These are phyloP conservation scores for Cavia aperea DNA, from an alignment of 2,113 vertebrate species.

Conservation along the genomic window DNA sequence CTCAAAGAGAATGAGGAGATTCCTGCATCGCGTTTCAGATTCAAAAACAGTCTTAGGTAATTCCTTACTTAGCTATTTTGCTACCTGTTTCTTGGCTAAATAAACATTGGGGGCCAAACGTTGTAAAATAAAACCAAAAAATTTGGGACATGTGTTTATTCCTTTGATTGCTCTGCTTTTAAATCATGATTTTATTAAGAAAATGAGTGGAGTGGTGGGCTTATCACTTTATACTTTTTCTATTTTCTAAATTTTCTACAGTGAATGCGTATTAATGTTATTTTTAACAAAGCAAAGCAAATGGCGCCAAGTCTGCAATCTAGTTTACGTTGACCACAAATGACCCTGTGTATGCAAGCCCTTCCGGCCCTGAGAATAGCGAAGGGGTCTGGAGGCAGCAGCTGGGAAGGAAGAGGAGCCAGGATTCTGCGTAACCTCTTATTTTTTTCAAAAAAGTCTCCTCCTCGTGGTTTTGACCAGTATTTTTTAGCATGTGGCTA, in stretches of 20 bases:
- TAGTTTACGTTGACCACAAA: constrained; percentile 63
- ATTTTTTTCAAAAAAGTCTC: constrained; percentile 57
- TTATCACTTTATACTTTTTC: neutral
- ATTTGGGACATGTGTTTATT: neutral
- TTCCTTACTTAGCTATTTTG: constrained; percentile 19
- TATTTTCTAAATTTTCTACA: constrained; percentile 42
- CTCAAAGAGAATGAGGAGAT: neutral
- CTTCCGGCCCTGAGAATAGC: constrained; percentile 43
- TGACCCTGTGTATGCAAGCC: constrained; percentile 42
- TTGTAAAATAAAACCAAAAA: constrained; percentile 9
- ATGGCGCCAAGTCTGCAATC: constrained; percentile 40
- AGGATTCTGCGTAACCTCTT: constrained; percentile 47
- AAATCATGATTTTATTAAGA: neutral
- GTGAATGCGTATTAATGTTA: constrained; percentile 59
- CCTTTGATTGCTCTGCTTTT: constrained; percentile 25
- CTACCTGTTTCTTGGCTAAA: constrained; percentile 23
- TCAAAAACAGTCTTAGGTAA: neutral
- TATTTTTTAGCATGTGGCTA: constrained; percentile 60
- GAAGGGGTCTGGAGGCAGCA: constrained; percentile 48
- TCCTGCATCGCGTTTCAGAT: neutral
- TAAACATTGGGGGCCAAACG: constrained; percentile 37
- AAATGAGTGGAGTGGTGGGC: neutral
- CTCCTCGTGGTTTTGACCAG: constrained; percentile 62
- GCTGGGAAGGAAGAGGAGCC: constrained; percentile 44
- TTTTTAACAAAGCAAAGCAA: constrained; percentile 62